Evolutionary conservation across 2,113 vertebrate species (phyloP), one percentile per base, ranked within the genome.

Genomic region (Zosterops borbonicus): DNA sequence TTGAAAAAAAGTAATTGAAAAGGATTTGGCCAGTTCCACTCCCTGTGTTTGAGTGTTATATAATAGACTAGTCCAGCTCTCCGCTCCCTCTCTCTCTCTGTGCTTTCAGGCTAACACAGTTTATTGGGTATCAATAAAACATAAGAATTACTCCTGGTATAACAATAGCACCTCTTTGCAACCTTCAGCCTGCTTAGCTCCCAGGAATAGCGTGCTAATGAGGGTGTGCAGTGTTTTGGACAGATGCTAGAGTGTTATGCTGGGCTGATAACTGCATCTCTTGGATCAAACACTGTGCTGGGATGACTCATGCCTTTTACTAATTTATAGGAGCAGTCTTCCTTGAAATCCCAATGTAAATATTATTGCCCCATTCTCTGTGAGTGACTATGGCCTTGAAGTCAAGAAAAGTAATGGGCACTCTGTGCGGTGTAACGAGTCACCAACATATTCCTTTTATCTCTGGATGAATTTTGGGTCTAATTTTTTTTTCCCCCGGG

Each of bases 271-370:
- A 94, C 91, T 91, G 95, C 52, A 14, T 96, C 96, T 97, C 96
- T 95, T 96, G 96, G 97, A 97, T 97, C 92, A 95, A 97, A 96
- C 80, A 64, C 87, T 89, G 96, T 14, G 23, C 95, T 95, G 96
- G 70, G 92, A 96, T 97, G 97, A 98, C 93, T 98, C 97, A 98
- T 59, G 84, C 92, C 95, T 97, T 97, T 98, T 97, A 98, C 97
- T 98, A 97, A 98, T 98, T 98, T 97, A 97, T 98, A 97, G 97
- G 84, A 94, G 93, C 95, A 98, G 92, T 80, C 96, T 98, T 97
- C 96, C 97, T 96, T 98, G 96, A 98, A 97, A 97, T 96, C 95
- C 93, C 92, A 91, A 22, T 90, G 89, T 97, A 97, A 98, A 98
- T 92, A 96, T 89, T 88, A 73, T 78, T 2, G 0, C 84, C 49